Base-by-base conservation (phyloP, 2,888 invertebrate species). In the Plebejus argus region DNA sequence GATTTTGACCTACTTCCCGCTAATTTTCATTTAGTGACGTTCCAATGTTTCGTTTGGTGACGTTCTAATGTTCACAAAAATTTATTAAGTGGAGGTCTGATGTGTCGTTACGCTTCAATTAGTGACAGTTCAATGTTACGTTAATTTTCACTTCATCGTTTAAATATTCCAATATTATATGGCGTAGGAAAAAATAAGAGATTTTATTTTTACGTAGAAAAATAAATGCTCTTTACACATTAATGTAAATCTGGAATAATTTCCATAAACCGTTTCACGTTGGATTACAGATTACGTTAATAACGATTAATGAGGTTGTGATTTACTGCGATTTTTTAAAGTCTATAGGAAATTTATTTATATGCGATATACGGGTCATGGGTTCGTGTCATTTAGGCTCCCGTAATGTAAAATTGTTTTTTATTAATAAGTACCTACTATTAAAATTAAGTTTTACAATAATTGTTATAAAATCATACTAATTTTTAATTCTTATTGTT, bases 1-100 rank as follows among this genome's bases (percentile, higher is more conserved):
- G 61, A 56, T 77, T 78, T 77, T 70, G 78, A 79, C 77, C 70
- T 76, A 76, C 78, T 76, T 71, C 56, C 56, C 58, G 58, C 71
- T 53, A 71, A 77, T 71, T 71, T 58, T 71, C 71, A 58, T 39
- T 61, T 23, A 39, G 23, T 45, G 8, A 20, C 66, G 58, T 76
- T 39, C 20, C 15, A 15, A 5, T 39, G 20, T 58, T 39, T 56
- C n/a, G n/a, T 33, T 18, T 23, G 28, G 12, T 66, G 15, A 33
- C 12, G 15, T 66, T 66, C 28, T 1, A 1, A 15, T 15, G 15
- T 66, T 66, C 7, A 58, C 18, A 8, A 15, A 39, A 45, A 10
- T 20, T 58, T n/a, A 58, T 8, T 20, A 58, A 58, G 20, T 20
- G 58, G 4, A 58, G 20, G 12, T 58, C 58, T 45, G 8, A 58